A percentile compares a stretch with the other conserved stretches of the same genome.
Evolutionary conservation across 1,140 invertebrate species (phyloP).

Genomic region (Meteorus sp.): DNA sequence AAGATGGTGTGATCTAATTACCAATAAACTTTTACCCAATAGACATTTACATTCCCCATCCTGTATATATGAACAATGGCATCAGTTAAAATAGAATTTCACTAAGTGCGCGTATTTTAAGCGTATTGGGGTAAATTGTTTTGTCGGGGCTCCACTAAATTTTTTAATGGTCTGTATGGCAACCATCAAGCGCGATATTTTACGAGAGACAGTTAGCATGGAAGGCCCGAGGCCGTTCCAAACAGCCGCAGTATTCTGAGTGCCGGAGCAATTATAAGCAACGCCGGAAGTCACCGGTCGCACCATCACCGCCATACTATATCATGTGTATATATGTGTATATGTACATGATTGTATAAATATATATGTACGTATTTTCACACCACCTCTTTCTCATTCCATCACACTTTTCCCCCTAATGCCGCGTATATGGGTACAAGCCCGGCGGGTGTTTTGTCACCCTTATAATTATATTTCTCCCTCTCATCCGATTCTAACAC

Average conservation of each 20-base stretch:
- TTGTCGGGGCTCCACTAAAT: not conserved
- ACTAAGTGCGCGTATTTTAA: slow-evolving; percentile 1
- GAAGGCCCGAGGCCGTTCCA: slow-evolving; percentile 31
- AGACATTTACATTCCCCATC: too few relatives aligned
- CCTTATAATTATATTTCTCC: slow-evolving; percentile 51
- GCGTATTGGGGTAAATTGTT: slow-evolving; percentile 5
- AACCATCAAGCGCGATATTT: slow-evolving; percentile 32
- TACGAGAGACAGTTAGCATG: slow-evolving; percentile 39
- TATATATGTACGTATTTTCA: too few relatives aligned
- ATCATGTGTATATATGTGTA: too few relatives aligned
- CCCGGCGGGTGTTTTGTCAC: slow-evolving; percentile 50
- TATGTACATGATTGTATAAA: not conserved
- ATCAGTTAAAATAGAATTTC: not conserved
- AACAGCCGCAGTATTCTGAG: slow-evolving; percentile 35
- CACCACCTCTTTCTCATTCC: slow-evolving; percentile 16
- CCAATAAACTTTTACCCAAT: too few relatives aligned
- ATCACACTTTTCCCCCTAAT: slow-evolving; percentile 18
- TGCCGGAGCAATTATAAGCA: slow-evolving; percentile 50
- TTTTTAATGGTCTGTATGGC: slow-evolving; percentile 9
- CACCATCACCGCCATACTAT: slow-evolving; percentile 16
- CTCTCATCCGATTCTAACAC: slow-evolving; percentile 6
- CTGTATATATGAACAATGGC: not conserved
- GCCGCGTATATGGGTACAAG: not conserved
- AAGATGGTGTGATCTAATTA: too few relatives aligned
- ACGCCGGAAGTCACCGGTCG: slow-evolving; percentile 46